Conservation (phyloP, 2,797 vertebrate genomes). For the Esox lucius region DNA sequence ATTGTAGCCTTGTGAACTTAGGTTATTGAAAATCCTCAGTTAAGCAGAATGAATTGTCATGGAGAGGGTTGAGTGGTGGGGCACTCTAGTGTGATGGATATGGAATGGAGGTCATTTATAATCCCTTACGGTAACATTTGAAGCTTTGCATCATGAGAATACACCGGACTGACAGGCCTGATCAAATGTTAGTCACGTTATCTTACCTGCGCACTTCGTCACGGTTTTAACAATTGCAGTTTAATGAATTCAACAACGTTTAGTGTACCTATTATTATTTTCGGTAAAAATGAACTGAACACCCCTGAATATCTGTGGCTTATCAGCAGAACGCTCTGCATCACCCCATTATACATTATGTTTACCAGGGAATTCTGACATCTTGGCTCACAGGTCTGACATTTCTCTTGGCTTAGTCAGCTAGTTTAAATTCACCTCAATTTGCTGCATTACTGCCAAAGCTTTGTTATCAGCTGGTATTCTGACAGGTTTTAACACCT, state of each 20-base stretch:
- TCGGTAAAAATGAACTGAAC: not conserved
- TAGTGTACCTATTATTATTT: too few species aligned
- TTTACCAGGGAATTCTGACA: not conserved
- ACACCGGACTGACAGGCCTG: conserved; percentile 23
- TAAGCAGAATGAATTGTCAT: conserved; percentile 58
- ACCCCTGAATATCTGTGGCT: not conserved
- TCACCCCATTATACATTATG: conserved; percentile 25
- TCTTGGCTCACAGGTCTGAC: conserved; percentile 18
- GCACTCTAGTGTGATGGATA: conserved; percentile 8
- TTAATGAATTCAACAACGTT: not conserved
- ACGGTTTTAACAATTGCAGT: not conserved
- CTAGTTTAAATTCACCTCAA: conserved; percentile 45
- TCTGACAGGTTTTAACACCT: conserved; percentile 41
- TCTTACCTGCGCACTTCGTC: conserved; percentile 24
- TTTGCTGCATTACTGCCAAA: conserved; percentile 34
- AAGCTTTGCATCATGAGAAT: conserved; percentile 19
- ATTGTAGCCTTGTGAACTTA: conserved; percentile 31
- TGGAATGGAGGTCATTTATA: conserved; percentile 54
- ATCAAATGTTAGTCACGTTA: conserved; percentile 39
- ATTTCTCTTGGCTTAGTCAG: conserved; percentile 20
- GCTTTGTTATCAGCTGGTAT: conserved; percentile 40
- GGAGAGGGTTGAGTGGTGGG: conserved; percentile 27
- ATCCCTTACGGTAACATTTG: conserved; percentile 52
- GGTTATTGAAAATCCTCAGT: conserved; percentile 56
- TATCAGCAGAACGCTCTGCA: not conserved